Base-by-base conservation (phyloP, 1,140 invertebrate species). In the Habropoda laboriosa region DNA sequence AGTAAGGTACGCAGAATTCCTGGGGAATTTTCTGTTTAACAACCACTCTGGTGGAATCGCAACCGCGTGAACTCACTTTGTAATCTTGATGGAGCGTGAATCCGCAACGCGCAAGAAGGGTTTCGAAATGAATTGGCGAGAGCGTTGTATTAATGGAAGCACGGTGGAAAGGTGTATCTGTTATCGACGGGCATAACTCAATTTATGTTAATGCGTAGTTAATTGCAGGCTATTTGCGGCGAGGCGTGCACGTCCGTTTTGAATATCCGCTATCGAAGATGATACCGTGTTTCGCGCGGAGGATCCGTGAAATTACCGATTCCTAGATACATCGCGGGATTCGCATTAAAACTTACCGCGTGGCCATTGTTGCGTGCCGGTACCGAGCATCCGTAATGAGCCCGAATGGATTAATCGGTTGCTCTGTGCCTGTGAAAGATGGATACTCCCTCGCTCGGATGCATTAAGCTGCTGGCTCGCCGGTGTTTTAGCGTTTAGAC, bases 181-280 rank as follows among this genome's bases (percentile, higher is more conserved):
- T 60, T 71, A 77, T 78, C 55, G 30, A 35, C 24, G 45, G 10
- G 66, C 55, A 60, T 71, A 78, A 78, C 68, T 78, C 66, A 71
- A 70, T 78, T 70, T 78, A 78, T 78, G 75, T 78, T 78, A 78
- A 78, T 71, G 75, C 55, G 24, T 71, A 51, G 75, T 78, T 71
- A 78, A 78, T 78, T 71, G 67, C 75, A 5, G 66, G 53, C 30
- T 57, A 21, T 53, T 74, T 27, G 60, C 58, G 27, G n/a, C 58
- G 42, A 24, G n/a, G 24, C 42, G 58, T 18, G 13, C 21, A 35
- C 38, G 40, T 58, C 42, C 53, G 67, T 60, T 78, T 61, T 60
- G 18, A 27, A 51, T 70, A 78, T 60, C 66, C 64, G 32, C 16
- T 32, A 49, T 49, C 55, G 75, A 71, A 78, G 75, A 60, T 60